A percentile compares a stretch with the other conserved stretches of the same genome.
Conservation (phyloP, 2,888 invertebrate genomes). For the Ormyrus thymus region DNA sequence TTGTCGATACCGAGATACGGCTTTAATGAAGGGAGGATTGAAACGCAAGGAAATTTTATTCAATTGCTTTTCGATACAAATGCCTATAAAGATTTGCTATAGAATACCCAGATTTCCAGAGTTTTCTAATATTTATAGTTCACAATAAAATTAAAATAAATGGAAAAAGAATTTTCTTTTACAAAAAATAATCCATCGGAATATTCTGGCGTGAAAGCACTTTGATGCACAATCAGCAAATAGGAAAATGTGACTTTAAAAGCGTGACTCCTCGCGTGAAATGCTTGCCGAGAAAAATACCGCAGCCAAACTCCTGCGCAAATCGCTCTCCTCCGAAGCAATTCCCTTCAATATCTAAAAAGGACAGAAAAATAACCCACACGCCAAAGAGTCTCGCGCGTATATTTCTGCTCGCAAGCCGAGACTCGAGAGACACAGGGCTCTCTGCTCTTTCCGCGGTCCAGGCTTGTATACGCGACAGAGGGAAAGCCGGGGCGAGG, state of each 20-base stretch:
- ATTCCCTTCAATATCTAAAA: constrained; percentile 63
- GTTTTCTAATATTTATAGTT: too few species aligned
- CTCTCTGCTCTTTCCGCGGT: constrained; percentile 1
- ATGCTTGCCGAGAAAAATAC: constrained; percentile 65
- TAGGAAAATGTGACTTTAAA: too few species aligned
- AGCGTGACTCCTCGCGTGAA: constrained; percentile 23
- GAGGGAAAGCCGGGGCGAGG: constrained; percentile 57
- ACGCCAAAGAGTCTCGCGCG: not conserved
- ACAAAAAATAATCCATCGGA: too few species aligned
- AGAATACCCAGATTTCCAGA: too few species aligned
- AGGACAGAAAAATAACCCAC: constrained; percentile 38
- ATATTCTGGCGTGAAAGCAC: too few species aligned
- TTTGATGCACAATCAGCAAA: too few species aligned
- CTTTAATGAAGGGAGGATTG: not conserved
- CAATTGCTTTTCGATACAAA: too few species aligned
- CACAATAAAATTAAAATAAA: too few species aligned
- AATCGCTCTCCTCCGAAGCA: constrained; percentile 67
- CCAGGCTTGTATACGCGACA: constrained; percentile 49
- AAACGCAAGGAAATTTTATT: not conserved
- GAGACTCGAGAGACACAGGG: not conserved
- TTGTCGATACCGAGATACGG: not conserved
- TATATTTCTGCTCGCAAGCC: constrained; percentile 1
- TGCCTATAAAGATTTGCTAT: too few species aligned
- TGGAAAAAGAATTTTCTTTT: too few species aligned
- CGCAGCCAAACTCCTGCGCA: constrained; percentile 66